Evolutionary conservation across 1,140 invertebrate species (phyloP).

Genomic region (Zaprionus kolodkinae): DNA sequence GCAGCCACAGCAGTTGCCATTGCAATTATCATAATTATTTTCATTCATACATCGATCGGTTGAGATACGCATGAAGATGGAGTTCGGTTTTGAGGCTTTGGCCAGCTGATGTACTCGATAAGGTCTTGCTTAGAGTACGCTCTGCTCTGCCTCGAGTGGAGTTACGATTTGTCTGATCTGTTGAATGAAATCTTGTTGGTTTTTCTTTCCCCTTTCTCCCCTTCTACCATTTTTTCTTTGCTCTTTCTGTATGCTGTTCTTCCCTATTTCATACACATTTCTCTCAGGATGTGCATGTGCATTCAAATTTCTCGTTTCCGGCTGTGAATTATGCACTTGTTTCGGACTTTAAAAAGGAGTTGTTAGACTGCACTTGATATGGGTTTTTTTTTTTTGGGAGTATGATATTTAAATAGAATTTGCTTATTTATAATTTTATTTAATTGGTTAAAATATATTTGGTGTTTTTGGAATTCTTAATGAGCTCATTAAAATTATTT

Average conservation of each 20-base stretch:
- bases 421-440: too few relatives aligned
- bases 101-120: conserved; percentile 70
- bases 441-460: too few relatives aligned
- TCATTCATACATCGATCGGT: conserved; percentile 72
- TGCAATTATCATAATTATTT: conserved; percentile 83
- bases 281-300: conserved; percentile 53
- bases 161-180: conserved; percentile 29
- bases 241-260: conserved; percentile 56
- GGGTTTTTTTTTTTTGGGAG: too few relatives aligned
- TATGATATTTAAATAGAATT: too few relatives aligned
- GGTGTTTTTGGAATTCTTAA: too few relatives aligned
- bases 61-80: conserved; percentile 14
- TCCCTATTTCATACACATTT: not conserved
- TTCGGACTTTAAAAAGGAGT: not conserved
- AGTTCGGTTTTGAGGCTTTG: conserved; percentile 22
- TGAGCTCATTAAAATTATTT: too few relatives aligned
- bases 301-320: conserved; percentile 74
- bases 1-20: conserved; percentile 51
- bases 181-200: conserved; percentile 47
- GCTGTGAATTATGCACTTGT: conserved; percentile 11
- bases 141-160: not conserved
- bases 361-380: conserved; percentile 6
- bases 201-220: conserved; percentile 10
- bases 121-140: conserved; percentile 1
- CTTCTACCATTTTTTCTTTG: conserved; percentile 22